Percentiles rank a stretch among this genome's conserved stretches.
Conservation (phyloP, 2,797 vertebrate genomes). For the Cirrhinus molitorella region DNA sequence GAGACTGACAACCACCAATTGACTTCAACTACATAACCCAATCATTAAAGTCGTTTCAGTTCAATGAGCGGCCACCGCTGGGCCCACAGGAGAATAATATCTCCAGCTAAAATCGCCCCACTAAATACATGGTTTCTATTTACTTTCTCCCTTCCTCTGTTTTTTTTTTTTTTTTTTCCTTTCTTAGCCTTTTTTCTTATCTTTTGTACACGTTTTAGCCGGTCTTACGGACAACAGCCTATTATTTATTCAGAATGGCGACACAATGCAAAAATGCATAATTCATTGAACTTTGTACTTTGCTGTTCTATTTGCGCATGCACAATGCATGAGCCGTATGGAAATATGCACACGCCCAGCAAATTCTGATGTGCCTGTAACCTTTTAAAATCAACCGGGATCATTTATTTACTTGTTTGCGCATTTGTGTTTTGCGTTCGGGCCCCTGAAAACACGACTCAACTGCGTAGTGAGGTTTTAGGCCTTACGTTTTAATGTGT, state of each 20-base stretch:
- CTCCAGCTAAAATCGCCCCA: constrained; percentile 57
- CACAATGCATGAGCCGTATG: constrained; percentile 79
- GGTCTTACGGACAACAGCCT: constrained; percentile 71
- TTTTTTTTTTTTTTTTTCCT: constrained; percentile 66
- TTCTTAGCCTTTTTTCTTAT: constrained; percentile 64
- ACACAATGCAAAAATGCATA: constrained; percentile 79
- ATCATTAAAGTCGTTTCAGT: constrained; percentile 83
- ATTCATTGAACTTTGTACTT: constrained; percentile 76
- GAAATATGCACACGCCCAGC: constrained; percentile 75
- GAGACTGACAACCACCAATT: constrained; percentile 83
- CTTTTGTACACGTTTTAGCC: constrained; percentile 65
- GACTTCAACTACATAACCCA: constrained; percentile 78
- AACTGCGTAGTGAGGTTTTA: constrained; percentile 60
- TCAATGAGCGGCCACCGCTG: constrained; percentile 77
- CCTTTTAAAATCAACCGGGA: constrained; percentile 74
- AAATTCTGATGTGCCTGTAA: constrained; percentile 66
- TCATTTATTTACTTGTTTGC: constrained; percentile 74
- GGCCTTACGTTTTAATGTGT: constrained; percentile 1
- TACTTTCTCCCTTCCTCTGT: constrained; percentile 59
- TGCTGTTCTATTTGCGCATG: constrained; percentile 68
- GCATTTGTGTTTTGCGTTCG: constrained; percentile 55
- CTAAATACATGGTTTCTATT: constrained; percentile 64
- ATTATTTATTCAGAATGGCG: constrained; percentile 81
- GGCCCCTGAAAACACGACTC: constrained; percentile 60
- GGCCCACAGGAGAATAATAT: constrained; percentile 65